Base-by-base conservation (phyloP, 53 echinoderm and acorn worm genomes). In the Henricia sp. region DNA sequence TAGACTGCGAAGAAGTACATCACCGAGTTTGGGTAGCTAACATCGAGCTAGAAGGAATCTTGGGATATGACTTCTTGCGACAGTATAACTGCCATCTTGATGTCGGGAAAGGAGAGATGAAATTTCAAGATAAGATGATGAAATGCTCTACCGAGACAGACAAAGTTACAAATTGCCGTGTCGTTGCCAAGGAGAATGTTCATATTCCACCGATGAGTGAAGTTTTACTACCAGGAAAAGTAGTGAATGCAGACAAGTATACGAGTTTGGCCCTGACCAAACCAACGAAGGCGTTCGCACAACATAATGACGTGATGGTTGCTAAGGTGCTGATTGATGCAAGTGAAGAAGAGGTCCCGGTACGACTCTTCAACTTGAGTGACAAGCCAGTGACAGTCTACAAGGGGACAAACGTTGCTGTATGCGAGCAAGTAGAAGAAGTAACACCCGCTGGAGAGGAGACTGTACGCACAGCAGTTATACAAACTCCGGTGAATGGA, bases 1-100 rank as follows among this genome's bases (percentile, higher is more conserved):
- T 11, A 2, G 41, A 19, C 2, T 17, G 68, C 8, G 19, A 20
- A 20, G 43, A 68, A 41, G 71, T 83, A 23, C 13, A 59, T 33
- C 83, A 83, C 16, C 43, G 71, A 30, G 34, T 88, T 2, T 82
- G 82, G 60, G 70, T 92, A 13, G 89, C 92, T 16, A 60, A 89
- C 8, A 89, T 86, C 3, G 68, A 89, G 1, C 52, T 57, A 14
- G 92, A 86, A 30, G 92, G 89, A n/a, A 57, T 92, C 30, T 37
- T 92, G n/a, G 92, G 92, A 13, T 82, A 64, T 42, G 85, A 86
- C 46, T 92, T 89, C 35, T 50, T 92, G 9, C 69, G 76, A 0
- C 46, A 51, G 60, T 72, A 82, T 38, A 50, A 63, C 28, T 88
- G 73, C 37, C 24, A 2, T 4, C 34, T 88, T 3, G 71, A 71